These are phyloP conservation scores for Rostratula benghalensis DNA, from an alignment of 2,113 vertebrate genomes.

Conservation along the genomic window DNA sequence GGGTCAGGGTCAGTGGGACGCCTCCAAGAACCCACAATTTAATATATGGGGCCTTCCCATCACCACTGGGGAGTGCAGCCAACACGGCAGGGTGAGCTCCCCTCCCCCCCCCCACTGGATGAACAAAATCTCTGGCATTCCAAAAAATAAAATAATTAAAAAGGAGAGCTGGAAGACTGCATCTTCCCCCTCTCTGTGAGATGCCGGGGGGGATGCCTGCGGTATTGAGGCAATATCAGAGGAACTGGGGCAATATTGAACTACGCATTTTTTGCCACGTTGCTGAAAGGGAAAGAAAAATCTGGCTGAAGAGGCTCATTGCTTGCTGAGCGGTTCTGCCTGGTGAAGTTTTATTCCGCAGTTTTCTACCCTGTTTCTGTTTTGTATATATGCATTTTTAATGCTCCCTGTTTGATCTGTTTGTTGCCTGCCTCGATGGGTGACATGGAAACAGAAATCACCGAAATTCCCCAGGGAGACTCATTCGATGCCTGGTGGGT, in stretches of 20 bases:
- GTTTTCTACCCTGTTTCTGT: not conserved
- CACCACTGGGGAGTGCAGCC: rapidly evolving
- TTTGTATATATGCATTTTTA: not conserved
- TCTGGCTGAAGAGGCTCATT: not conserved
- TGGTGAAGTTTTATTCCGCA: not conserved
- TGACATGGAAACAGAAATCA: not conserved
- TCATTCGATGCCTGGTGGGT: rapidly evolving
- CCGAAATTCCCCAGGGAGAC: rapidly evolving
- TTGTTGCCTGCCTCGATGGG: not conserved
- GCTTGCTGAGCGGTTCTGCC: rapidly evolving
- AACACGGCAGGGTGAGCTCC: rapidly evolving
- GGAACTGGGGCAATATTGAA: rapidly evolving
- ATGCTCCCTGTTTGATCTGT: not conserved
- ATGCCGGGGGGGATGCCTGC: not conserved
- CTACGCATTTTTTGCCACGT: not conserved
- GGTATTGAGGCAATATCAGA: not conserved
- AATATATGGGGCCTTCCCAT: not conserved
- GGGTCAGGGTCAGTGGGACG: rapidly evolving
- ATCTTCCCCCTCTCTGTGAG: rapidly evolving
- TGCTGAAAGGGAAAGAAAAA: not conserved
- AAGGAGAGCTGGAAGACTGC: not conserved
- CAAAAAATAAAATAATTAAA: not conserved
- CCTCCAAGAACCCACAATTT: not conserved
- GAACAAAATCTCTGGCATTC: not conserved
- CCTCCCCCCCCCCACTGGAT: not conserved